Percentiles rank a stretch among this genome's conserved stretches.
Evolutionary conservation across 1,140 invertebrate genomes (phyloP).

Genomic region (Protaetia brevitarsis): DNA sequence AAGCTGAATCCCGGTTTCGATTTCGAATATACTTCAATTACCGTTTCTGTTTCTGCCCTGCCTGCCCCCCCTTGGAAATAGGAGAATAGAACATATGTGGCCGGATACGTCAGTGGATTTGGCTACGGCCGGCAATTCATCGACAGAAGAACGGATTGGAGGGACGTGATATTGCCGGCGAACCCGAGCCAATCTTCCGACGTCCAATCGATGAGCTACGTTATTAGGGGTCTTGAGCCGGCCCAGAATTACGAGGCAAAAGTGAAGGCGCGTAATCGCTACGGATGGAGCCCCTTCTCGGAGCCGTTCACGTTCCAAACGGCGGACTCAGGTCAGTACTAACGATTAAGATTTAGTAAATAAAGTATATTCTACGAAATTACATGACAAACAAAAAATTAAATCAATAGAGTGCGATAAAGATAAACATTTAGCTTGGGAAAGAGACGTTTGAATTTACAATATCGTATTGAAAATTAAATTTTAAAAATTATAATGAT

Average conservation of each 20-base stretch:
- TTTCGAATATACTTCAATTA: slow-evolving; percentile 15
- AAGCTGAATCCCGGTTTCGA: no score
- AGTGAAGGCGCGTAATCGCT: slow-evolving; percentile 62
- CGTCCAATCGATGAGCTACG: slow-evolving; percentile 59
- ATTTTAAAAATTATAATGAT: no score
- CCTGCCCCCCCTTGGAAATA: slow-evolving; percentile 26
- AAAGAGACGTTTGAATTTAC: no score
- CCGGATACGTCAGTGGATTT: slow-evolving; percentile 38
- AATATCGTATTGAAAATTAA: no score
- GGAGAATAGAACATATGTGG: slow-evolving; percentile 43
- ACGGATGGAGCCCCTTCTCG: slow-evolving; percentile 60
- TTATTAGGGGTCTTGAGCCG: slow-evolving; percentile 57
- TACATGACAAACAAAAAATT: no score
- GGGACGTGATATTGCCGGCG: slow-evolving; percentile 59
- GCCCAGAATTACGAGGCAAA: slow-evolving; percentile 61
- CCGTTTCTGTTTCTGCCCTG: background rate
- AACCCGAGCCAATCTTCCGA: slow-evolving; percentile 44
- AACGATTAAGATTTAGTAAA: no score
- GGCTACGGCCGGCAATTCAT: slow-evolving; percentile 40
- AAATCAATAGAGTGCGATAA: no score
- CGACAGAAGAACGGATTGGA: slow-evolving; percentile 55
- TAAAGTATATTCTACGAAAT: no score
- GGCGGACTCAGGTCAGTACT: slow-evolving; percentile 43
- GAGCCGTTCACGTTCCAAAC: slow-evolving; percentile 56
- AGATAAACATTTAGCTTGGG: no score